phyloP scores from a whole-genome alignment of 2,113 vertebrate species.

The Xyliphius kryptos region DNA sequence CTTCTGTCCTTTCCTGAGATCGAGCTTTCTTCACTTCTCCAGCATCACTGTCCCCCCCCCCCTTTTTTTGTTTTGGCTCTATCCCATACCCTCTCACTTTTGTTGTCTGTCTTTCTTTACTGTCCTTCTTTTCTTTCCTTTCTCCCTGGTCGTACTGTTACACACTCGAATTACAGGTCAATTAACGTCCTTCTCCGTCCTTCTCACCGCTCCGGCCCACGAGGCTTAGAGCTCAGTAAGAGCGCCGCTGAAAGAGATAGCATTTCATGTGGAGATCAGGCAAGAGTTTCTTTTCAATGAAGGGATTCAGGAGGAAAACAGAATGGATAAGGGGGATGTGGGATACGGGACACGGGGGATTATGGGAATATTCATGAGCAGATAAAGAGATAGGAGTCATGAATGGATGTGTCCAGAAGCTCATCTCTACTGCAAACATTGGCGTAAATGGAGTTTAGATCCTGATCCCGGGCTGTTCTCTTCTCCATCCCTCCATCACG shows the following conservation, averaged over 20 bases:
- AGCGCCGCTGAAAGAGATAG: constrained; percentile 71
- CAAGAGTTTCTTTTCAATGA: constrained; percentile 69
- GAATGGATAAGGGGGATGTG: constrained; percentile 75
- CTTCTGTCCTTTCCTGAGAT: too few species aligned
- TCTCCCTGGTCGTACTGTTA: constrained; percentile 53
- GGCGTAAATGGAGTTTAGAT: constrained; percentile 70
- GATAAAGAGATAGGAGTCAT: constrained; percentile 69
- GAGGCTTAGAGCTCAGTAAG: constrained; percentile 62
- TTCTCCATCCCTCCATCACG: constrained; percentile 47
- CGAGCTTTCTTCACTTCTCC: constrained; percentile 33
- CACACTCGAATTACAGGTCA: constrained; percentile 82
- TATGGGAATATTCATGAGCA: constrained; percentile 95
- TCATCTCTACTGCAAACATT: constrained; percentile 94
- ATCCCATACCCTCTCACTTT: constrained; percentile 25
- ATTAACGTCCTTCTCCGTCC: constrained; percentile 72
- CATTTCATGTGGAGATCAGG: constrained; percentile 84
- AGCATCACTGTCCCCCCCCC: neutral
- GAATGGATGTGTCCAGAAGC: constrained; percentile 79
- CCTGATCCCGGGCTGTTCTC: constrained; percentile 19
- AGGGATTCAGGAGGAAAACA: constrained; percentile 52
- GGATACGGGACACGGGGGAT: constrained; percentile 77
- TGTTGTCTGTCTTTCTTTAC: too few species aligned
- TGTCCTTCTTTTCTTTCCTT: constrained; percentile 27
- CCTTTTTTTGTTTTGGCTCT: constrained; percentile 4
- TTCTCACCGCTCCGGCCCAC: constrained; percentile 60